Conservation (phyloP, 1,140 invertebrate genomes). For the Apis mellifera region DNA sequence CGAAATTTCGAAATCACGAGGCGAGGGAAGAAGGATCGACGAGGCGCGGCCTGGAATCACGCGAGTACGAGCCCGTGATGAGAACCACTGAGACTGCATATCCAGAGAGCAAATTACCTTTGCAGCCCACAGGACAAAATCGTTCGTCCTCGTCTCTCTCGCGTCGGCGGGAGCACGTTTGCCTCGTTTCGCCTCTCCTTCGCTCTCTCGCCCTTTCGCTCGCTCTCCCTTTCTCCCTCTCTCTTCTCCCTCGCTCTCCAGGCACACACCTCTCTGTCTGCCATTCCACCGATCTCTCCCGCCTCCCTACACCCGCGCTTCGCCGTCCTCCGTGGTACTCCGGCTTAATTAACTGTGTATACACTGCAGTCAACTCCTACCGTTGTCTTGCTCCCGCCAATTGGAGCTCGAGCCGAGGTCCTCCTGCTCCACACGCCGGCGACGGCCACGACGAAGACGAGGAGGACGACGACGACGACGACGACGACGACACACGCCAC, state of each 20-base stretch:
- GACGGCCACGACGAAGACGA: constrained; percentile 52
- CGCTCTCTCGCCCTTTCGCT: not conserved
- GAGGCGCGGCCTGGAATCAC: not conserved
- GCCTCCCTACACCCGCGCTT: constrained; percentile 34
- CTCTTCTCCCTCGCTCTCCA: not conserved
- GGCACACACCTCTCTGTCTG: constrained; percentile 48
- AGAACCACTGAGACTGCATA: constrained; percentile 68
- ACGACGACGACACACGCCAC: constrained; percentile 68
- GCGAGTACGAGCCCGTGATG: constrained; percentile 10
- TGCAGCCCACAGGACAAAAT: constrained; percentile 68
- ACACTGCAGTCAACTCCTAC: constrained; percentile 79
- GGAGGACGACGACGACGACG: constrained; percentile 46
- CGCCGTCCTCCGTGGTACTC: constrained; percentile 68
- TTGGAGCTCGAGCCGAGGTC: constrained; percentile 67
- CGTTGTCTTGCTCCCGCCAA: constrained; percentile 79
- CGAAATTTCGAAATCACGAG: constrained; percentile 35
- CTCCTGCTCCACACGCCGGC: constrained; percentile 59
- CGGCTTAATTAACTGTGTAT: constrained; percentile 81
- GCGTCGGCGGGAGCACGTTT: constrained; percentile 44
- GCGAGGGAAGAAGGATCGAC: constrained; percentile 9
- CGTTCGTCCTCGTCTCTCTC: constrained; percentile 44
- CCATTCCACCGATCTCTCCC: constrained; percentile 36
- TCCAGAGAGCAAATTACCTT: constrained; percentile 74
- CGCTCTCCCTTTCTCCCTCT: not conserved
- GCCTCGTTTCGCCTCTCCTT: constrained; percentile 44